These are phyloP conservation scores for Agriopis leucophaearia DNA, from an alignment of 2,888 invertebrate genomes.

Conservation along the genomic window DNA sequence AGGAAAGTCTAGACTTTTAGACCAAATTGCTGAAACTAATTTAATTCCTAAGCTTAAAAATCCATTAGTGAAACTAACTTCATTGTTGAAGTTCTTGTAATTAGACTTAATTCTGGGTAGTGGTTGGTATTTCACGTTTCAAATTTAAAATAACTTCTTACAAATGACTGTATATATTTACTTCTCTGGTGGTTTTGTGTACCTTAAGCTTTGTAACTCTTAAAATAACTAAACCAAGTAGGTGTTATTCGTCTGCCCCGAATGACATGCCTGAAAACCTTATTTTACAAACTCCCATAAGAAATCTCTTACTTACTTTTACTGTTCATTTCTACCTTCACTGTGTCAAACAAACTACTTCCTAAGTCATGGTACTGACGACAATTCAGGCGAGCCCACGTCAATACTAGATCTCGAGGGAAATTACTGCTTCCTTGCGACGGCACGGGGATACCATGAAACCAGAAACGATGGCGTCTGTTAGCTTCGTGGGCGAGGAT, in stretches of 20 bases:
- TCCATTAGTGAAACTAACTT: constrained; percentile 26
- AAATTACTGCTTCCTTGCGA: constrained; percentile 66
- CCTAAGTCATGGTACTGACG: constrained; percentile 45
- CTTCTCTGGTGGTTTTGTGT: not conserved
- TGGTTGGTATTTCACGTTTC: not conserved
- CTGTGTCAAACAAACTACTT: constrained; percentile 70
- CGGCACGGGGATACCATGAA: constrained; percentile 44
- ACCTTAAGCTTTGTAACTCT: too few species aligned
- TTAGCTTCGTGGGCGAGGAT: constrained; percentile 15
- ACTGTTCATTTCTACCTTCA: constrained; percentile 45
- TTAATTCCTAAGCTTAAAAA: constrained; percentile 26
- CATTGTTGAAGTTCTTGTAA: constrained; percentile 30
- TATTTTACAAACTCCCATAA: not conserved
- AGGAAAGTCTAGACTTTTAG: constrained; percentile 29
- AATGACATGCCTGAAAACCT: not conserved
- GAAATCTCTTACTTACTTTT: not conserved
- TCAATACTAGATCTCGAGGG: constrained; percentile 69
- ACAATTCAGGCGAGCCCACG: constrained; percentile 60
- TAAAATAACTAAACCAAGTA: too few species aligned
- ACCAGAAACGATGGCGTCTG: constrained; percentile 36
- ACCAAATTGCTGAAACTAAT: constrained; percentile 20
- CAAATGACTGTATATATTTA: not conserved
- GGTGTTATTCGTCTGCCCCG: not conserved
- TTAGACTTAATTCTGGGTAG: not conserved
- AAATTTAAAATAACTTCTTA: not conserved